Base-by-base conservation (phyloP, 2,797 vertebrate genomes). In the Sebastolobus alascanus region DNA sequence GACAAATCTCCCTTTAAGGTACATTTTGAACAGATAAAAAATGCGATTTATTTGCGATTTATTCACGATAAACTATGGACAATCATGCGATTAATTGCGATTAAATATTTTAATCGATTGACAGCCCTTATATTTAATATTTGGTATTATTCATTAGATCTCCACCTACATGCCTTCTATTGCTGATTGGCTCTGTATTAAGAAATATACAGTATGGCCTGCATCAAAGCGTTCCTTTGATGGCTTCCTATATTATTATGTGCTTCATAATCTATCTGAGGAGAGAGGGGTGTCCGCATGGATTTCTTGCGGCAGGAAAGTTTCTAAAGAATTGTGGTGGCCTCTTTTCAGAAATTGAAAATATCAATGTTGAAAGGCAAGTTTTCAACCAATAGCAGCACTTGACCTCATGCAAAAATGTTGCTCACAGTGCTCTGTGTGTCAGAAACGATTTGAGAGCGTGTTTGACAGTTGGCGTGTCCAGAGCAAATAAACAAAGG, bases 381-480 rank as follows among this genome's bases (percentile, higher is more conserved):
- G 16, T 66, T 66, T 56, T 54, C 10, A 68, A 54, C 25, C 7
- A 43, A 40, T 27, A 31, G 11, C 10, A 31, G 13, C 50, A 33
- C 13, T 63, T 9, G 7, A 8, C 6, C 31, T 27, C 29, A 18
- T 63, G 50, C 12, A 56, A 77, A 52, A 46, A 70, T 31, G 14
- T 60, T 73, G 31, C 43, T 52, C 5, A 25, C 12, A 27, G 16
- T 29, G 5, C 10, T 38, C 2, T 22, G 33, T 37, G 16, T 59
- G 68, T 68, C 38, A 73, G 16, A 70, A 69, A 73, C 16, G 18
- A 31, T 55, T 61, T 20, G 7, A 55, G 13, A 77, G 8, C 0
- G 2, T 31, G 54, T 73, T 54, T 73, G 59, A 79, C 76, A 75
- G 59, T 29, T 75, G 63, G 56, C 4, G 12, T n/a, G 37, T 50